A percentile compares a stretch with the other conserved stretches of the same genome.
Conservation (phyloP, 2,888 invertebrate species). For the Bombyx huttoni region DNA sequence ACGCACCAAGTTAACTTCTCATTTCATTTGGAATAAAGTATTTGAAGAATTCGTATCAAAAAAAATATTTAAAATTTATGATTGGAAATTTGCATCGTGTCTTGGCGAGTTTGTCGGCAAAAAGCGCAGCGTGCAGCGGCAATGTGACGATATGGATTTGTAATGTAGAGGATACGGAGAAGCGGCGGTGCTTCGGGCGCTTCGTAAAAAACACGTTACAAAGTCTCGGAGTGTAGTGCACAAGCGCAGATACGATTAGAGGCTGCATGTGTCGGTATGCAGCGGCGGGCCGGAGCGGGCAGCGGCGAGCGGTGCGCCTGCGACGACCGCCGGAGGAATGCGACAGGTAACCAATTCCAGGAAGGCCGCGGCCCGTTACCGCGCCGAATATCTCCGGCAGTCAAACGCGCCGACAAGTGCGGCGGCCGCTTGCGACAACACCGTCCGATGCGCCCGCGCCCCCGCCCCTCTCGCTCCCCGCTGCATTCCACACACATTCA, state of each 20-base stretch:
- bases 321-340: slow-evolving; percentile 60
- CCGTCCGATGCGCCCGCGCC: slow-evolving; percentile 48
- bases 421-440: slow-evolving; percentile 67
- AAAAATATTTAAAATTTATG: no score
- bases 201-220: slow-evolving; percentile 2
- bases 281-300: slow-evolving; percentile 18
- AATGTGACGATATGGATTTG: neutral
- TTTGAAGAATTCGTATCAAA: no score
- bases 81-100: neutral
- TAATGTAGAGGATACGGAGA: neutral
- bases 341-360: slow-evolving; percentile 72
- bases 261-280: slow-evolving; percentile 39
- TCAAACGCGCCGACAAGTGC: slow-evolving; percentile 72
- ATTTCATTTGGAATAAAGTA: no score
- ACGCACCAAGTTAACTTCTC: no score
- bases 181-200: neutral
- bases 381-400: slow-evolving; percentile 70
- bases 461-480: slow-evolving; percentile 19
- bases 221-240: slow-evolving; percentile 19
- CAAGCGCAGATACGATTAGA: slow-evolving; percentile 31
- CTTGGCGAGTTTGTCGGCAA: neutral
- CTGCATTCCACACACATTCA: slow-evolving; percentile 29
- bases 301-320: slow-evolving; percentile 24
- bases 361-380: slow-evolving; percentile 71
- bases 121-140: neutral